Base-by-base conservation (phyloP, 2,113 vertebrate species). In the Emydocephalus ijimae region DNA sequence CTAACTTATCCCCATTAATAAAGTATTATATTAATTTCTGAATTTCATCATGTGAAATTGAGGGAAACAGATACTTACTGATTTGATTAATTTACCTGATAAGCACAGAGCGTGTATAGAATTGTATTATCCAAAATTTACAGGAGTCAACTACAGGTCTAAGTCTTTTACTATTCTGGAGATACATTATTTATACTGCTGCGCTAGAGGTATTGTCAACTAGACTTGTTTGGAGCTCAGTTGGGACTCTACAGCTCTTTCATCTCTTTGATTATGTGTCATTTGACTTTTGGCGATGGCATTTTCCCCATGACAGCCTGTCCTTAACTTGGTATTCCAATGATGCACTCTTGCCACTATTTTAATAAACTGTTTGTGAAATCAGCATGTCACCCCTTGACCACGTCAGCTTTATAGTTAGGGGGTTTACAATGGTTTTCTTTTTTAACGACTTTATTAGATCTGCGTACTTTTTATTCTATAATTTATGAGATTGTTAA, bases 11-110 rank as follows among this genome's bases (percentile, higher is more conserved):
- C 23, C 34, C 88, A 61, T 2, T 0, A 94, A 94, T 96, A 94
- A 0, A 0, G 89, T 87, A 94, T 95, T 88, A 95, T 93, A 57
- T 91, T 18, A 21, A 96, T 95, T 94, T 94, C 59, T 95, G 54
- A 69, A 94, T 56, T 90, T 54, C 91, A 29, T 91, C 94, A 59
- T 92, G n/a, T 92, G 90, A 87, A 92, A 61, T n/a, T 69, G 34
- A 39, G 29, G n/a, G 23, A 85, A 93, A 57, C 90, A 43, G 26
- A 23, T 0, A 0, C 39, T 89, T 92, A 87, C 50, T 91, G 56
- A 88, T 74, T 50, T 39, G 6, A 9, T 81, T 81, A 39, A 81
- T 81, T 81, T 7, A 21, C 34, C 34, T 43, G 1, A 18, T 81
- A 81, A 43, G 3, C 34, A 81, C 7, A 81, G 18, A 18, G 6